Evolutionary conservation across 2,888 invertebrate species (phyloP).

Genomic region (Synanthedon andrenaeformis): DNA sequence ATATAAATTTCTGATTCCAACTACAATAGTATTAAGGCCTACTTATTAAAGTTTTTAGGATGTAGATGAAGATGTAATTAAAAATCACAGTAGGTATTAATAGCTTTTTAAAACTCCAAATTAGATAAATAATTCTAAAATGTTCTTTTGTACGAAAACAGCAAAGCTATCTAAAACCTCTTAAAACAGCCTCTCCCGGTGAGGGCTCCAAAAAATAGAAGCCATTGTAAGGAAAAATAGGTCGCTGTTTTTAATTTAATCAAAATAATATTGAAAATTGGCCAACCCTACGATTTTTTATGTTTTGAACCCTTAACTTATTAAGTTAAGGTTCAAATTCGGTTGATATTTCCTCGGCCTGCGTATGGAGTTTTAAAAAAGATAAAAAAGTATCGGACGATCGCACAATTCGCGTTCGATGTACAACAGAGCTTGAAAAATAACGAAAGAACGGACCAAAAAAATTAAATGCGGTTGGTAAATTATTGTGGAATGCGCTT

Average conservation of each 20-base stretch:
- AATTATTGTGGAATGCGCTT: slow-evolving; percentile 11
- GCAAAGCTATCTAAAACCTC: too few species aligned
- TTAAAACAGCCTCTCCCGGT: too few species aligned
- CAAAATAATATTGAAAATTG: slow-evolving; percentile 23
- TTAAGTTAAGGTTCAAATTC: slow-evolving; percentile 3
- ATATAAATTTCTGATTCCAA: too few species aligned
- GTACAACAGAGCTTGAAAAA: slow-evolving; percentile 20
- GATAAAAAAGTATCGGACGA: slow-evolving; percentile 16
- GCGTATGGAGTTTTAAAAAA: slow-evolving; percentile 10
- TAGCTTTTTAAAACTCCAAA: too few species aligned
- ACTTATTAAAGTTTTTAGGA: too few species aligned
- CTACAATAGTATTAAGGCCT: too few species aligned
- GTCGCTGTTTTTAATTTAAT: slow-evolving; percentile 22
- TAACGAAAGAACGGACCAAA: slow-evolving; percentile 16
- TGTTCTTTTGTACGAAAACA: too few species aligned
- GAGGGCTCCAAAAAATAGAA: slow-evolving; percentile 5
- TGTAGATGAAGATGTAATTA: too few species aligned
- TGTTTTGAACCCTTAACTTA: neutral
- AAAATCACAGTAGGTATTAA: too few species aligned
- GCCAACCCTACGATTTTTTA: neutral
- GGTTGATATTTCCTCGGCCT: slow-evolving; percentile 1
- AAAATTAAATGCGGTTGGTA: slow-evolving; percentile 14
- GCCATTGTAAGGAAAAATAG: slow-evolving; percentile 21
- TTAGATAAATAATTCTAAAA: too few species aligned
- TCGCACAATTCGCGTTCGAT: slow-evolving; percentile 23